Base-by-base conservation (phyloP, 2,888 invertebrate genomes). In the Epirrita christyi region DNA sequence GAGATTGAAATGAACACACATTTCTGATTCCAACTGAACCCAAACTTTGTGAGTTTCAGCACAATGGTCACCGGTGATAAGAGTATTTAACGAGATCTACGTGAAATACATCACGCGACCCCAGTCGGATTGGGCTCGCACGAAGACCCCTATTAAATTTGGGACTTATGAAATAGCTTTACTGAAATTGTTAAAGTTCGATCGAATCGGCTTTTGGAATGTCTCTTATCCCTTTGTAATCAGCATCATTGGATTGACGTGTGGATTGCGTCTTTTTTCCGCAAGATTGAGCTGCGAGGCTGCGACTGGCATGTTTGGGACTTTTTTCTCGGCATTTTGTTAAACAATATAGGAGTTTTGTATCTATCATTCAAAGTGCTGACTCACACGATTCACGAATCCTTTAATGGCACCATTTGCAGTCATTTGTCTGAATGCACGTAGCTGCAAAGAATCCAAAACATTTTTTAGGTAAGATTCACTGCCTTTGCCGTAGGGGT, bases 351-450 rank as follows among this genome's bases (percentile, higher is more conserved):
- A 37, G 21, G 66, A 70, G 62, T 77, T 76, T 82, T 81, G 81
- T 82, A 85, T 86, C 82, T 84, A 83, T 86, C 85, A 88, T 86
- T 86, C 85, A 87, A 83, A 84, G 80, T 73, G 81, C 74, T 80
- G 79, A 80, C 61, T 64, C 64, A 65, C 68, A 54, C 51, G 66
- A 63, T 21, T 56, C 74, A 76, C 80, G 78, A 75, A 73, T 80
- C 78, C 51, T 76, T 77, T 82, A 86, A 86, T 82, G 81, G 78
- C 72, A 73, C 77, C 78, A 84, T 86, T 87, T 87, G 74, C 73
- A 66, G 79, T 73, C 47, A 54, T 54, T 21, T 47, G 54, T 43
- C 14, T 41, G 28, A 13, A n/a, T n/a, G n/a, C n/a, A n/a, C n/a
- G n/a, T n/a, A n/a, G n/a, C n/a, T n/a, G n/a, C n/a, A n/a, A n/a